Evolutionary conservation across 1,140 invertebrate species (phyloP).

Genomic region (Anastatus disparis): DNA sequence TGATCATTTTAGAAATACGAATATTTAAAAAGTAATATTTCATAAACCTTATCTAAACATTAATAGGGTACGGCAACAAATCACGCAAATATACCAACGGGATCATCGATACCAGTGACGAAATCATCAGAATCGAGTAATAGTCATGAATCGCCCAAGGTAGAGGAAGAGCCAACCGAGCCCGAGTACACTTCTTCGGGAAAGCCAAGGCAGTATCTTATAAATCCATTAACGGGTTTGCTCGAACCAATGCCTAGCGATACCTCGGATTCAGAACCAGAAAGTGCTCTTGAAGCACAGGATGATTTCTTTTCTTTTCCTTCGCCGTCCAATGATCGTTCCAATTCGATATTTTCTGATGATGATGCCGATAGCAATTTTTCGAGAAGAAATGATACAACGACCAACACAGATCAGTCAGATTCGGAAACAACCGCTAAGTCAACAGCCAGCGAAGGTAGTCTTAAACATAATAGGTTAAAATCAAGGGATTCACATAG

Average conservation of each 20-base stretch:
- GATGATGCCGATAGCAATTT: constrained; percentile 70
- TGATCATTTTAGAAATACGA: no score
- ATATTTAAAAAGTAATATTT: no score
- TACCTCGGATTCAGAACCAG: constrained; percentile 66
- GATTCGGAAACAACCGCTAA: constrained; percentile 73
- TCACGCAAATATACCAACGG: background rate
- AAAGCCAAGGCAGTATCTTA: constrained; percentile 79
- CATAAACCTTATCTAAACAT: no score
- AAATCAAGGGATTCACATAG: constrained; percentile 61
- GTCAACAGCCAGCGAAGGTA: constrained; percentile 68
- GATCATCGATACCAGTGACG: constrained; percentile 9
- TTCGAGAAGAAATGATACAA: constrained; percentile 66
- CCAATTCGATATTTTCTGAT: constrained; percentile 73
- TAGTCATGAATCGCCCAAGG: constrained; percentile 43
- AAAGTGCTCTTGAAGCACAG: constrained; percentile 67
- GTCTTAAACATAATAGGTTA: constrained; percentile 63
- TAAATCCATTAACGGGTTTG: constrained; percentile 88
- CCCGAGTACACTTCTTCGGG: constrained; percentile 66
- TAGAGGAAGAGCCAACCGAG: constrained; percentile 50
- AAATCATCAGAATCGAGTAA: constrained; percentile 46
- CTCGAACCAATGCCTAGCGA: constrained; percentile 84
- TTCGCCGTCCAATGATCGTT: constrained; percentile 68
- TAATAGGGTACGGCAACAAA: background rate
- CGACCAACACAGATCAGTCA: constrained; percentile 71
- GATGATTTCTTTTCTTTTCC: constrained; percentile 70